Conservation (phyloP, 2,797 vertebrate species). For the Euthynnus affinis region DNA sequence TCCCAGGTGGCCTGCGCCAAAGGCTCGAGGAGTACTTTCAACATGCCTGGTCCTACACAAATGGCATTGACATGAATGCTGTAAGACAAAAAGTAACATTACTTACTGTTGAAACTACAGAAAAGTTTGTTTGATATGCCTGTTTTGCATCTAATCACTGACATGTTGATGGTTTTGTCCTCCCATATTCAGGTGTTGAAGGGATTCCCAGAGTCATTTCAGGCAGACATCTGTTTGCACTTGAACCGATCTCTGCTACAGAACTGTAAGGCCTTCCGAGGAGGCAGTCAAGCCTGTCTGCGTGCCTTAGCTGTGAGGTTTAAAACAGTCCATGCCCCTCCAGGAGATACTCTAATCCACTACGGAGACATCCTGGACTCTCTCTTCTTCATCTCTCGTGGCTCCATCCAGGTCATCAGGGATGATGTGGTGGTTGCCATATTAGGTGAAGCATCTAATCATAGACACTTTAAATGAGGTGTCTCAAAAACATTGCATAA, state of each 20-base stretch:
- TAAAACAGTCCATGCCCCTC: conserved; percentile 93
- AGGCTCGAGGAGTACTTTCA: conserved; percentile 97
- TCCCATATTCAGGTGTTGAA: conserved; percentile 90
- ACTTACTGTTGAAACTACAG: background rate
- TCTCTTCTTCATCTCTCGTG: conserved; percentile 95
- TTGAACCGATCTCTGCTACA: conserved; percentile 94
- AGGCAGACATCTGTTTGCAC: conserved; percentile 97
- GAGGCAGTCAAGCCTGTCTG: conserved; percentile 94
- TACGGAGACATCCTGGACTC: conserved; percentile 94
- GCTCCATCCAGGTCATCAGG: conserved; percentile 94
- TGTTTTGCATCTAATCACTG: background rate
- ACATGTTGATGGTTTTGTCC: background rate
- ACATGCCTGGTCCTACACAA: conserved; percentile 98
- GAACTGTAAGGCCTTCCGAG: conserved; percentile 94
- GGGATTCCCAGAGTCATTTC: conserved; percentile 96
- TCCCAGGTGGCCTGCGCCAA: conserved; percentile 92
- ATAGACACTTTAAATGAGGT: background rate
- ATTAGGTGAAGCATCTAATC: conserved; percentile 84
- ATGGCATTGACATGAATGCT: conserved; percentile 97
- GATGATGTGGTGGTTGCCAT: conserved; percentile 93
- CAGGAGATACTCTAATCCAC: conserved; percentile 94
- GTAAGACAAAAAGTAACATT: conserved; percentile 80
- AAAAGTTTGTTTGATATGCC: background rate
- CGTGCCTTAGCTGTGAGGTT: conserved; percentile 93
- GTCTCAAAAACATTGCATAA: background rate